These are phyloP conservation scores for Liasis olivaceus DNA, from an alignment of 2,797 vertebrate species.

Conservation along the genomic window DNA sequence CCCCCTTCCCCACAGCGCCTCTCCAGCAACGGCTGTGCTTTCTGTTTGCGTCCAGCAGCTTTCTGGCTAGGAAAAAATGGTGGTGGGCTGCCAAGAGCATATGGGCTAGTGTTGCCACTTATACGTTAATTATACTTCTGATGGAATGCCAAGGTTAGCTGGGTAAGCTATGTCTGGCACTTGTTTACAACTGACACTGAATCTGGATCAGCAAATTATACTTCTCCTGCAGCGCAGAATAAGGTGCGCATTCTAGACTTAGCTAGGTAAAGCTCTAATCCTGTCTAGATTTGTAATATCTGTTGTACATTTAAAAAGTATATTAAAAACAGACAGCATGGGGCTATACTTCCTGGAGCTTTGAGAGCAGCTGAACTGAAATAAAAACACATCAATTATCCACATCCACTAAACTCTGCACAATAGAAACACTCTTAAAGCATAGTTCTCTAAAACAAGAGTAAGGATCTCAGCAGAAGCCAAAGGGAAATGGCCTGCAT, in stretches of 20 bases:
- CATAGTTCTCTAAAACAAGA: background rate
- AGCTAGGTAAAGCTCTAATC: background rate
- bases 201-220: constrained; percentile 6
- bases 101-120: constrained; percentile 39
- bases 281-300: background rate
- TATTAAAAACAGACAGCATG: background rate
- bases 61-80: constrained; percentile 22
- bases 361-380: background rate
- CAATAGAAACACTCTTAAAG: too few species aligned
- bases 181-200: constrained; percentile 20
- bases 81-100: constrained; percentile 28
- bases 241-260: background rate
- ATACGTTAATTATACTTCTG: constrained; percentile 45
- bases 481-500: background rate
- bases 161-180: constrained; percentile 29
- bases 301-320: background rate
- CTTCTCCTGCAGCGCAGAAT: constrained; percentile 29
- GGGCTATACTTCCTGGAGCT: background rate
- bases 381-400: background rate
- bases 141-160: constrained; percentile 19
- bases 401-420: background rate
- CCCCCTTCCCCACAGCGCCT: background rate
- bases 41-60: constrained; percentile 23
- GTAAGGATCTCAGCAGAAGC: background rate
- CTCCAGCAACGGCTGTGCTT: background rate